These are phyloP conservation scores for Aegotheles bennettii DNA, from an alignment of 2,113 vertebrate species.

Conservation along the genomic window DNA sequence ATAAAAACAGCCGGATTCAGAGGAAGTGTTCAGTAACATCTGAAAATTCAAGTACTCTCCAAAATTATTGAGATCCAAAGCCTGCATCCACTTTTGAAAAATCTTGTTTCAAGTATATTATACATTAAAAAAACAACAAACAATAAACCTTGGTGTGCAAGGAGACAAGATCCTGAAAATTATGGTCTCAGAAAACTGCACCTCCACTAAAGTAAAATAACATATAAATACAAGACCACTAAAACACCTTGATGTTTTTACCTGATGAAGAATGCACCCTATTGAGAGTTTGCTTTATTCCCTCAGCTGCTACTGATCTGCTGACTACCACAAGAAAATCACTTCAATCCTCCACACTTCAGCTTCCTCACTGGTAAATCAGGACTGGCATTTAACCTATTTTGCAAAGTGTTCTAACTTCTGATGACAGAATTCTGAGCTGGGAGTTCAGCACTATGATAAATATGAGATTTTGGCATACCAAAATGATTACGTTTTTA, in stretches of 20 bases:
- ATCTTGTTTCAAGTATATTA: background rate
- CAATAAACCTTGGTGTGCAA: fast-evolving
- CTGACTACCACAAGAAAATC: background rate
- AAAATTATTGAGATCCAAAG: background rate
- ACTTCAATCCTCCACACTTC: background rate
- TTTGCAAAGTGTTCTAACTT: background rate
- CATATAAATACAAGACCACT: background rate
- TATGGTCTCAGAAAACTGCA: background rate
- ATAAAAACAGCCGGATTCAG: background rate
- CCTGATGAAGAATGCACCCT: background rate
- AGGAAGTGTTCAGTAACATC: background rate
- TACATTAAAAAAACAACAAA: background rate
- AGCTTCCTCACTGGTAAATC: background rate
- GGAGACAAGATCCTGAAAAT: background rate
- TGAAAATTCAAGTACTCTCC: background rate
- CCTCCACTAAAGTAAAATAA: background rate
- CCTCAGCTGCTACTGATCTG: background rate
- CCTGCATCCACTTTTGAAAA: background rate
- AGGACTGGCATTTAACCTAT: background rate
- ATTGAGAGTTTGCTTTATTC: background rate
- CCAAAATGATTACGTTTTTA: background rate
- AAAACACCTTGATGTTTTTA: background rate
- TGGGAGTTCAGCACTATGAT: background rate
- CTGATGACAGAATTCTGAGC: background rate
- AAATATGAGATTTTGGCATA: background rate